phyloP scores from a whole-genome alignment of 2,113 vertebrate species.

The Psilopogon haemacephalus region DNA sequence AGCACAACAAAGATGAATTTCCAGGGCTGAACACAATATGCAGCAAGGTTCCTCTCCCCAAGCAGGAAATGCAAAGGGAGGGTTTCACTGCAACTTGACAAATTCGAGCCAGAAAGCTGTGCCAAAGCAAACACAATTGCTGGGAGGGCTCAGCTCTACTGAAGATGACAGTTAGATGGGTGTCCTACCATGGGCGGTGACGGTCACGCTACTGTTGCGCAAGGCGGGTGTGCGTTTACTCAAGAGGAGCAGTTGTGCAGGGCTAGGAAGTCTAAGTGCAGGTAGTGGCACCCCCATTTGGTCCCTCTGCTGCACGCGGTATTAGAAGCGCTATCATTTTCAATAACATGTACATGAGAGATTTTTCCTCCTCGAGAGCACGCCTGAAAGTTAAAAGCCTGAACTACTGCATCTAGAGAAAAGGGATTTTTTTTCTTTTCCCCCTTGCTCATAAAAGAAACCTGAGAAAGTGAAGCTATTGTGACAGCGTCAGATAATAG shows the following conservation, averaged over 20 bases:
- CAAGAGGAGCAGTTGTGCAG: fast-evolving
- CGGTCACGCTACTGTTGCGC: not conserved
- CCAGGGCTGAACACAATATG: conserved; percentile 31
- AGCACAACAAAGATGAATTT: conserved; percentile 48
- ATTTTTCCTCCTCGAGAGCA: conserved; percentile 23
- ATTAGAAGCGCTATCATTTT: not conserved
- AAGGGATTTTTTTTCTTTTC: conserved; percentile 1
- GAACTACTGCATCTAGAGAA: conserved; percentile 5
- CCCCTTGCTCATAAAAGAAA: conserved; percentile 49
- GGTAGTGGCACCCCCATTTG: not conserved
- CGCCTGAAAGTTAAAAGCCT: conserved; percentile 56
- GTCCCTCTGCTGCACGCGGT: not conserved
- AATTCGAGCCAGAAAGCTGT: conserved; percentile 53
- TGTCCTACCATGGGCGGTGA: not conserved
- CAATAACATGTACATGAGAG: not conserved
- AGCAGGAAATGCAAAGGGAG: conserved; percentile 74
- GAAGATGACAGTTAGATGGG: not conserved
- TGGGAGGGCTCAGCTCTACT: conserved; percentile 35
- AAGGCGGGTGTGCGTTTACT: not conserved
- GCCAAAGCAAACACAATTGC: conserved; percentile 70
- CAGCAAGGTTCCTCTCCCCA: conserved; percentile 40
- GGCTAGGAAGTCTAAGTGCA: not conserved
- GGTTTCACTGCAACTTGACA: conserved; percentile 60
- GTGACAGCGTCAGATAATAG: conserved; percentile 53
- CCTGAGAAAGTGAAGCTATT: conserved; percentile 54